phyloP scores from a whole-genome alignment of 2,797 vertebrate genomes.

The Danio jaintianensis region DNA sequence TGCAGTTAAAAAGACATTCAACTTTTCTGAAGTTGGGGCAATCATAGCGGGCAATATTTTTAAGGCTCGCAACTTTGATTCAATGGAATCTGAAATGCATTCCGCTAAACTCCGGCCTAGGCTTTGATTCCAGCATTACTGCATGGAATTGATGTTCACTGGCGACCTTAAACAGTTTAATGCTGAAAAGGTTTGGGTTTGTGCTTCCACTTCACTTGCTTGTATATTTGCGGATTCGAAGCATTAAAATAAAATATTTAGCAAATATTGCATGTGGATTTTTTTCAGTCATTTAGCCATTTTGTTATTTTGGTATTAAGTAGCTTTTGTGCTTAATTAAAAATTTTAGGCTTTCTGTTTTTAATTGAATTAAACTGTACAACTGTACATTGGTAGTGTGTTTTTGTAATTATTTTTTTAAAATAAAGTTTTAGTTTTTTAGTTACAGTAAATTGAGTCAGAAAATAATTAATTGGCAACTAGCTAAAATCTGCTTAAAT shows the following conservation, averaged over 20 bases:
- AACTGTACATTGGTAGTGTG: too few relatives aligned
- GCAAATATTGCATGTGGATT: background rate
- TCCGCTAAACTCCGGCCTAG: background rate
- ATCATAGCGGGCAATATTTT: slow-evolving; percentile 53
- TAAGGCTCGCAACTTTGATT: slow-evolving; percentile 56
- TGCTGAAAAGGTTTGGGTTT: background rate
- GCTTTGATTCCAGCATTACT: slow-evolving; percentile 47
- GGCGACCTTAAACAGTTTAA: slow-evolving; percentile 31
- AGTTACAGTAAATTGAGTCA: too few relatives aligned
- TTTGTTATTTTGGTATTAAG: too few relatives aligned
- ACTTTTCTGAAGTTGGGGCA: slow-evolving; percentile 55
- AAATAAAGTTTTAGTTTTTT: too few relatives aligned
- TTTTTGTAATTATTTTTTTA: too few relatives aligned
- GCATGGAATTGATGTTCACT: slow-evolving; percentile 24
- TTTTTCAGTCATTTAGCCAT: too few relatives aligned
- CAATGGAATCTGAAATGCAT: slow-evolving; percentile 29
- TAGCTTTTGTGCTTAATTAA: too few relatives aligned
- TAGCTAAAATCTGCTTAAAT: too few relatives aligned
- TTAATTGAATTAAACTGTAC: too few relatives aligned
- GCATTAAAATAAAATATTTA: background rate
- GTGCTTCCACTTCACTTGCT: background rate
- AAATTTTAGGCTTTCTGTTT: too few relatives aligned
- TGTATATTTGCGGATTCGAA: background rate
- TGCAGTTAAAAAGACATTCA: slow-evolving; percentile 79
- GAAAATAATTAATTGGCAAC: too few relatives aligned